Percentiles rank a stretch among this genome's conserved stretches.
Evolutionary conservation across 2,888 invertebrate genomes (phyloP).

Genomic region (Glomeris marginata): DNA sequence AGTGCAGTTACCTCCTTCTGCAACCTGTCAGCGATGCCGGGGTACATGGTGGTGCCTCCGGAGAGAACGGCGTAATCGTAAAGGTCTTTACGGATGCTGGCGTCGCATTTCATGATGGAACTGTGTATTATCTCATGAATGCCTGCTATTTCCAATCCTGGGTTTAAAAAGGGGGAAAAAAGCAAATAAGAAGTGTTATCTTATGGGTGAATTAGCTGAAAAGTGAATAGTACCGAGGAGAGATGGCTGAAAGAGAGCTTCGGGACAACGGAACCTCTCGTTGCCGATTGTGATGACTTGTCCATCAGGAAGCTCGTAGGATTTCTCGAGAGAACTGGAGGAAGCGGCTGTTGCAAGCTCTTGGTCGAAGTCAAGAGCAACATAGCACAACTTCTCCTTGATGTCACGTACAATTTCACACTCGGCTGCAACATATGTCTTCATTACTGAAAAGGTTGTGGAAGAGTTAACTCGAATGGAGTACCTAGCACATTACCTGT

Average conservation of each 20-base stretch:
- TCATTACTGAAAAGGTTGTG: constrained; percentile 1
- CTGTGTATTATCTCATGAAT: constrained; percentile 85
- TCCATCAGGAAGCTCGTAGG: constrained; percentile 81
- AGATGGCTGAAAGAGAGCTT: constrained; percentile 78
- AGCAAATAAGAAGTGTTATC: too few species aligned
- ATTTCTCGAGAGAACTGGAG: constrained; percentile 79
- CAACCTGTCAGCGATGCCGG: constrained; percentile 93
- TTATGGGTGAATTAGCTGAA: too few species aligned
- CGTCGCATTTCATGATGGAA: constrained; percentile 90
- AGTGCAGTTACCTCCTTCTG: constrained; percentile 92
- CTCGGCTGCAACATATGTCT: too few species aligned
- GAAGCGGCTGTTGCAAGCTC: constrained; percentile 89
- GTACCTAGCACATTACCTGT: too few species aligned
- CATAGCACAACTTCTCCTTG: constrained; percentile 87
- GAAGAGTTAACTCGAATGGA: too few species aligned
- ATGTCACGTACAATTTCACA: constrained; percentile 90
- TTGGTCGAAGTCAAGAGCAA: constrained; percentile 86
- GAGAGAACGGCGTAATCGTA: constrained; percentile 36
- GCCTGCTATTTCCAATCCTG: constrained; percentile 65
- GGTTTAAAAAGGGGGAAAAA: too few species aligned
- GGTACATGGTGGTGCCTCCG: constrained; percentile 93
- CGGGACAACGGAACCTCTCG: constrained; percentile 75
- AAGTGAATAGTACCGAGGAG: constrained; percentile 46
- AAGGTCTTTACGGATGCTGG: constrained; percentile 56
- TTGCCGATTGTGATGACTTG: constrained; percentile 78